Base-by-base conservation (phyloP, 2,113 vertebrate genomes). In the Fukomys damarensis region DNA sequence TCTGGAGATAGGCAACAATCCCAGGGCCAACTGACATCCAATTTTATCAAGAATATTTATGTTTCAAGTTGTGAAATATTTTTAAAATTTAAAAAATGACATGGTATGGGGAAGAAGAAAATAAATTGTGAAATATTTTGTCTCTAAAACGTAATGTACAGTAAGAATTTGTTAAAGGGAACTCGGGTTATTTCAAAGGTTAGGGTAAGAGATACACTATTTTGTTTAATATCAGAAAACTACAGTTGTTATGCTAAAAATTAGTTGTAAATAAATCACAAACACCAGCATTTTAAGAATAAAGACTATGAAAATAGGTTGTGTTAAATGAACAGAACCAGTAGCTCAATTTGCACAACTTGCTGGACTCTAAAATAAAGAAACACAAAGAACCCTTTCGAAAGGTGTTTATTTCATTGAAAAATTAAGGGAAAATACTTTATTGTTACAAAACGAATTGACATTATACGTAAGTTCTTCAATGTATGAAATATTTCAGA, bases 191-290 rank as follows among this genome's bases (percentile, higher is more conserved):
- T 81, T 68, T 54, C 58, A 54, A 85, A 68, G 30, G 38, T 68
- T 43, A 2, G 3, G 38, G 22, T 9, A 14, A 5, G 30, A 41
- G 9, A 30, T 32, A 61, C 2, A 14, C 52, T 94, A 81, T 86
- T 76, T 56, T 30, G 28, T 46, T 77, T 77, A 38, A 61, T 82
- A 20, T 49, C 84, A 86, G 58, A 93, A 92, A 90, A 70, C 7
- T 54, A 32, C 52, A 90, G 10, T 32, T 8, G 3, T 46, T 86
- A 52, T 6, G 30, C 65, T n/a, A 63, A 32, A 68, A 82, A 52
- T 20, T 26, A 56, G n/a, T 63, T 85, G 54, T 49, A 63, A n/a
- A 68, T 30, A 92, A 82, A 26, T 54, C n/a, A 32, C 35, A 43
- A 2, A 52, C 43, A 76, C 17, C 32, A 41, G 16, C 12, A 5